Evolutionary conservation across 2,113 vertebrate species (phyloP).

Genomic region (Neoarius graeffei): DNA sequence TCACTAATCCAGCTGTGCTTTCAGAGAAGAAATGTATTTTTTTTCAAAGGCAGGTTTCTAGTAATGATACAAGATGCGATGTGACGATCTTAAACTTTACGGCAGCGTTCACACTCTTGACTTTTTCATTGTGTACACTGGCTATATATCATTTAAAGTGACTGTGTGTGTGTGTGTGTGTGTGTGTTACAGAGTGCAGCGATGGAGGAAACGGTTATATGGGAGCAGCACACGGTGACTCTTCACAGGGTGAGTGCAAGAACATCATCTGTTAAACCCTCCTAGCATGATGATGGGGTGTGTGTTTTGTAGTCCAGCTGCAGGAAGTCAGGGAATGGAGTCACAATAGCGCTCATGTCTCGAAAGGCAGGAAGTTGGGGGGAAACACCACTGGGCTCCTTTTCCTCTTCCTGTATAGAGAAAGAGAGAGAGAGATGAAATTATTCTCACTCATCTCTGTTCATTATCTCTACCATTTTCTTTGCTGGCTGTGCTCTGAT

Average conservation of each 20-base stretch:
- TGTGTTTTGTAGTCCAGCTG: constrained; percentile 57
- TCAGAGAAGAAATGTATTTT: neutral
- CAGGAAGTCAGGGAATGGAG: constrained; percentile 78
- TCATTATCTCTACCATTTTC: too few relatives aligned
- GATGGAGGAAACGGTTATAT: constrained; percentile 99
- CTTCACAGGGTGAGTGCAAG: constrained; percentile 93
- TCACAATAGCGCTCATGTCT: constrained; percentile 82
- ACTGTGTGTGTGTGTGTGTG: neutral
- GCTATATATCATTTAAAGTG: neutral
- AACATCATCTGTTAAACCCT: constrained; percentile 41
- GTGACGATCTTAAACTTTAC: neutral
- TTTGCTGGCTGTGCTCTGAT: too few relatives aligned
- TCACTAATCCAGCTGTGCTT: neutral
- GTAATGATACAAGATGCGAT: neutral
- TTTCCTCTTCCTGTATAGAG: constrained; percentile 56
- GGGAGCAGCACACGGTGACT: constrained; percentile 99
- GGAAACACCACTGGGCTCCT: constrained; percentile 63
- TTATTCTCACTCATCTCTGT: too few relatives aligned
- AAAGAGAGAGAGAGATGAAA: too few relatives aligned
- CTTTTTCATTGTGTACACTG: neutral
- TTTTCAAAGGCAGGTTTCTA: neutral
- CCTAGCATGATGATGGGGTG: constrained; percentile 4
- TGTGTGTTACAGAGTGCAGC: constrained; percentile 80
- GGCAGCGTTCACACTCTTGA: neutral
- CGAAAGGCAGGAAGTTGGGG: constrained; percentile 87